These are phyloP conservation scores for Stictocephala bisonia DNA, from an alignment of 2,888 invertebrate species.

Conservation along the genomic window DNA sequence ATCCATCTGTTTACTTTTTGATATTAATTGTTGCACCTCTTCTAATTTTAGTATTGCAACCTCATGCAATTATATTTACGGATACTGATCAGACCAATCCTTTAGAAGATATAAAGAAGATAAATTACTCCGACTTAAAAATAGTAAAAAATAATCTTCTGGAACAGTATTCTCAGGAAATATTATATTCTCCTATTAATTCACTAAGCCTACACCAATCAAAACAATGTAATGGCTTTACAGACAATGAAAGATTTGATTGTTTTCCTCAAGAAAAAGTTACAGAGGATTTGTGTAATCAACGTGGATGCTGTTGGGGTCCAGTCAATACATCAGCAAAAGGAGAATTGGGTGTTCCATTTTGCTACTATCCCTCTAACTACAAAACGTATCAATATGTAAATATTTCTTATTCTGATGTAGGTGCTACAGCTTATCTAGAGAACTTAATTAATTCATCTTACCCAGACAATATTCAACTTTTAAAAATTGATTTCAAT, in stretches of 20 bases:
- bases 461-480: slow-evolving; percentile 74
- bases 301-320: slow-evolving; percentile 57
- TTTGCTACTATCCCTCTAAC: slow-evolving; percentile 78
- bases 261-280: slow-evolving; percentile 56
- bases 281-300: slow-evolving; percentile 52
- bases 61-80: too few species aligned
- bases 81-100: too few species aligned
- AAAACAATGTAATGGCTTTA: slow-evolving; percentile 22
- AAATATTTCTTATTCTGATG: slow-evolving; percentile 72
- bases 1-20: too few species aligned
- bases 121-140: too few species aligned
- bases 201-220: too few species aligned
- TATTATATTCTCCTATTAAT: too few species aligned
- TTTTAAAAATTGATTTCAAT: slow-evolving; percentile 71
- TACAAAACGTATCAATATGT: slow-evolving; percentile 74
- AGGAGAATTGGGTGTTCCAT: slow-evolving; percentile 67
- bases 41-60: too few species aligned
- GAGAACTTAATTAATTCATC: slow-evolving; percentile 69
- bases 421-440: slow-evolving; percentile 71
- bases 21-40: too few species aligned
- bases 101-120: too few species aligned
- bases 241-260: slow-evolving; percentile 56
- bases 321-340: slow-evolving; percentile 30
- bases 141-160: too few species aligned
- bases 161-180: too few species aligned